Evolutionary conservation across 2,797 vertebrate genomes (phyloP), one percentile per base, ranked within the genome.

Genomic region (Danio tinwini): DNA sequence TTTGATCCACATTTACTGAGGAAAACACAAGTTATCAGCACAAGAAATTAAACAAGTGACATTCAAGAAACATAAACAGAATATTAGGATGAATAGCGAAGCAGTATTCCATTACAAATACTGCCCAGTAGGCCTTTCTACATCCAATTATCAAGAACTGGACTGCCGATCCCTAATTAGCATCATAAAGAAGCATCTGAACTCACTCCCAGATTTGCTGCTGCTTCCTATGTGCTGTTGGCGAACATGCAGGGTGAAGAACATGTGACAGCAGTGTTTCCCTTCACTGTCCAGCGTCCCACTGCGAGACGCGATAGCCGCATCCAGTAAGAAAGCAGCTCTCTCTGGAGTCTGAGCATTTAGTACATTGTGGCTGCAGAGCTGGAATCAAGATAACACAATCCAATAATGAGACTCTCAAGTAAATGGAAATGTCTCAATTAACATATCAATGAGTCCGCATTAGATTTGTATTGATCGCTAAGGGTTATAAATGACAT

Each of bases 181-280:
- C 63, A 49, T 1, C 8, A 40, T 40, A 39, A 73, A 39, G 61
- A 50, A 55, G 49, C 42, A 76, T 5, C 58, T 52, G 44, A 45
- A 82, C 86, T 87, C 85, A 94, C 94, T 92, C 87, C 92, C 93
- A 2, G 97, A 97, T 90, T 98, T 99, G 76, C 86, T 95, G 0
- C 94, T 96, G 90, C 96, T 97, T 81, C 98, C 97, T 86, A 97
- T 96, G 5, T 96, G 96, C 76, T 97, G 98, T 83, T 98, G 97
- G 88, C 96, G 97, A 88, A 99, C 90, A 78, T 99, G 95, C 80
- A 99, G 91, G 0, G 96, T 98, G 92, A 98, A 99, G 88, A 99
- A 96, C 98, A 99, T 99, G 88, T 99, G 94, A 12, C 97, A 99
- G 89, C 93, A 96, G 83, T 96, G 94, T 71, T 92, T 91, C 0